Evolutionary conservation across 2,797 vertebrate species (phyloP), one percentile per base, ranked within the genome.

Genomic region (Cossypha polioptera): DNA sequence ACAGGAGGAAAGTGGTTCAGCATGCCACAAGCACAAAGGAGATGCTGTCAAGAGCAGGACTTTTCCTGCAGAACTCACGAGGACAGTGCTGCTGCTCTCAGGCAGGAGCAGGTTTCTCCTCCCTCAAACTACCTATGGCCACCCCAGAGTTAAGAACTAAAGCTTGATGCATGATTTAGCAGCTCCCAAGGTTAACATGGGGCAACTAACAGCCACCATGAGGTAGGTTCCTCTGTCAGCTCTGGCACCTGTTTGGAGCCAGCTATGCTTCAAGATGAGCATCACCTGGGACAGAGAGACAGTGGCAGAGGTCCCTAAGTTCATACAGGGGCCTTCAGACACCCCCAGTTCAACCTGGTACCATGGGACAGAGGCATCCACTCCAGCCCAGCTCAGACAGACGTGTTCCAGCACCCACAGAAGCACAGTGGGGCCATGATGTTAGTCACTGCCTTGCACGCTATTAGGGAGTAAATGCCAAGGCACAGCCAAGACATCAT

Each of bases 21-120:
- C 43, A 12, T 0, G 2, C 33, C 3, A 4, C 1, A 3, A 22
- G 55, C 4, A 1, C 16, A 8, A 92, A 63, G 29, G 40, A 86
- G 57, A 53, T 67, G 31, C 42, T 36, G 24, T 18, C 36, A 54
- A 58, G 48, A 62, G 31, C 40, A 90, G 31, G 22, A 59, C 15
- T 74, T 63, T 11, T 38, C 54, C 82, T 35, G 54, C 58, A 72
- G 62, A 36, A 62, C 20, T 48, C 31, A 19, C 0, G 0, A 17
- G 29, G 24, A 16, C 31, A 40, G n/a, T 8, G 25, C 22, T 58
- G 54, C n/a, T 61, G 54, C n/a, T 61, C 13, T 57, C 48, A 4
- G 28, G n/a, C 25, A 86, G 45, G 10, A 73, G 40, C 1, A 5
- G 13, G 38, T 38, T 77, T 77, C 57, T 61, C 67, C 50, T 68